Percentiles rank a stretch among this genome's conserved stretches.
These are phyloP conservation scores for Apomyelois bistriatella DNA, from an alignment of 2,888 invertebrate species.

Conservation along the genomic window DNA sequence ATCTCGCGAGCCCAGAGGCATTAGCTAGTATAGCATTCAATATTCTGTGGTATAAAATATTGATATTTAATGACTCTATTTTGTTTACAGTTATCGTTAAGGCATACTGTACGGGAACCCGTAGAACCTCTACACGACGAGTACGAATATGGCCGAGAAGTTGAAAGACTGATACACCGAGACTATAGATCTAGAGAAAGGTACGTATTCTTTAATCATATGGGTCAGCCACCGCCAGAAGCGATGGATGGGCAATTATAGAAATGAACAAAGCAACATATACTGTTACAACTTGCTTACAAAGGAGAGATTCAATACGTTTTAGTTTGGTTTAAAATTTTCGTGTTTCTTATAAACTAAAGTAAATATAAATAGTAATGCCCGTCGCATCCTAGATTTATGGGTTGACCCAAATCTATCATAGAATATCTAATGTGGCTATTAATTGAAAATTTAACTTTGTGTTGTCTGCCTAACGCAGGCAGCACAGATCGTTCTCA, in stretches of 20 bases:
- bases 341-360: too few species aligned
- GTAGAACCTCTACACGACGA: slow-evolving; percentile 79
- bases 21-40: too few species aligned
- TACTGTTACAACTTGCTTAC: too few species aligned
- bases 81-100: slow-evolving; percentile 65
- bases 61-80: too few species aligned
- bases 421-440: not conserved
- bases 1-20: too few species aligned
- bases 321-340: too few species aligned
- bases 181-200: slow-evolving; percentile 80
- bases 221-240: not conserved
- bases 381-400: not conserved
- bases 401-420: not conserved
- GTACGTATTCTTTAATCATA: slow-evolving; percentile 33
- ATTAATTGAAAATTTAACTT: slow-evolving; percentile 4
- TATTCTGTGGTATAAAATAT: too few species aligned
- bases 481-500: slow-evolving; percentile 11
- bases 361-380: too few species aligned
- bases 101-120: slow-evolving; percentile 71
- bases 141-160: slow-evolving; percentile 77
- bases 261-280: too few species aligned
- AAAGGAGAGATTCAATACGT: not conserved
- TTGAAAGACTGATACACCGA: slow-evolving; percentile 80
- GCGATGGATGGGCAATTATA: too few species aligned
- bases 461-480: slow-evolving; percentile 9